Evolutionary conservation across 1,140 invertebrate genomes (phyloP).

Genomic region (Dreissena polymorpha): DNA sequence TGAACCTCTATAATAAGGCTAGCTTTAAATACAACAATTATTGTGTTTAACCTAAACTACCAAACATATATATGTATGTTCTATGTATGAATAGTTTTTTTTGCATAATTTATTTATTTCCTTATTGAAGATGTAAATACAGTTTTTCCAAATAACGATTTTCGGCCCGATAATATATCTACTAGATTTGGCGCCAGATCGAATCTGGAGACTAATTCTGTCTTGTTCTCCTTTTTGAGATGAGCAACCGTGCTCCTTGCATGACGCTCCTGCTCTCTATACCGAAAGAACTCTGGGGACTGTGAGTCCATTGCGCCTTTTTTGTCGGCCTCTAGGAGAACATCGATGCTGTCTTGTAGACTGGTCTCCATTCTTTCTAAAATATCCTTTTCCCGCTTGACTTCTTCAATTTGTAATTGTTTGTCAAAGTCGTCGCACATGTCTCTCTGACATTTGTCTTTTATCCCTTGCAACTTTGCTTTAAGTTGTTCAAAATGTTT

Average conservation of each 20-base stretch:
- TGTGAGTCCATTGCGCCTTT: not conserved
- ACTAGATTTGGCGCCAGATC: not conserved
- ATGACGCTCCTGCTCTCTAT: not conserved
- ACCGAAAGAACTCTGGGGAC: not conserved
- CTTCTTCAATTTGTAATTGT: not conserved
- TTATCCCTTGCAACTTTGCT: not conserved
- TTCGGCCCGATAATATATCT: conserved; percentile 5
- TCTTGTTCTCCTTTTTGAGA: not conserved
- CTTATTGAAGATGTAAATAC: not conserved
- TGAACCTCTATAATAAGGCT: too few species aligned
- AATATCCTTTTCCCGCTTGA: not conserved
- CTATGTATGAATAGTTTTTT: too few species aligned
- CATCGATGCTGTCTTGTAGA: not conserved
- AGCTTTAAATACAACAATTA: too few species aligned
- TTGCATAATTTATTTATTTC: too few species aligned
- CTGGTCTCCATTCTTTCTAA: not conserved
- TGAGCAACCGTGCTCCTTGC: not conserved
- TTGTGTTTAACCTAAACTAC: too few species aligned
- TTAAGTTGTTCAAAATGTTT: not conserved
- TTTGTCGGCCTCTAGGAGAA: not conserved
- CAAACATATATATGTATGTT: too few species aligned
- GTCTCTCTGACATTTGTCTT: not conserved
- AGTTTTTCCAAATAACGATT: not conserved
- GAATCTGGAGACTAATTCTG: not conserved
- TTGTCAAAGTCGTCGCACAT: not conserved